Evolutionary conservation across 1,140 invertebrate species (phyloP).

Genomic region (Macrocentrus cingulum): DNA sequence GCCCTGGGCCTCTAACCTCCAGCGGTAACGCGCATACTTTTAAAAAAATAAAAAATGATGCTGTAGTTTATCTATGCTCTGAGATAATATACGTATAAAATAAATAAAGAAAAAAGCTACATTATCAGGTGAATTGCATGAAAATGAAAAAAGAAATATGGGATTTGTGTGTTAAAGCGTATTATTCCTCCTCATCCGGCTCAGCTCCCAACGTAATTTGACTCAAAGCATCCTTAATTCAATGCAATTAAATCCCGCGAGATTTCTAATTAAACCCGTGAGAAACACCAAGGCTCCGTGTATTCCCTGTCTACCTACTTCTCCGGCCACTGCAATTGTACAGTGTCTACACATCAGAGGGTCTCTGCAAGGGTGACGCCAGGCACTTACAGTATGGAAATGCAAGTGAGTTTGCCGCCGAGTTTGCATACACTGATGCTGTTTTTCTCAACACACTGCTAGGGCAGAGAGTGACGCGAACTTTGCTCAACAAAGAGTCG

Average conservation of each 20-base stretch:
- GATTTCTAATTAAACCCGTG: conserved; percentile 49
- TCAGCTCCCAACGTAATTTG: conserved; percentile 13
- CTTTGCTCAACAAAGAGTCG: not conserved
- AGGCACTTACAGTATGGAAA: not conserved
- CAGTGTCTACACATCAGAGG: not conserved
- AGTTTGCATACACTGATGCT: not conserved
- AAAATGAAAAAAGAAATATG: too few relatives aligned
- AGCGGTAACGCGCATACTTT: too few relatives aligned
- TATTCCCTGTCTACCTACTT: conserved; percentile 29
- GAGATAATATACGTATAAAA: too few relatives aligned
- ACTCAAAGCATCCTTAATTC: conserved; percentile 27
- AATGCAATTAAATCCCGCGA: conserved; percentile 38
- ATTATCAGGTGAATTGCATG: too few relatives aligned
- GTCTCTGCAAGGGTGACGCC: not conserved
- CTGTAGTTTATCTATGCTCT: too few relatives aligned
- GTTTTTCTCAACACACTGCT: not conserved
- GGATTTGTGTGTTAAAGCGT: too few relatives aligned
- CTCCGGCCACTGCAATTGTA: conserved; percentile 14
- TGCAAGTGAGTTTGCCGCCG: not conserved
- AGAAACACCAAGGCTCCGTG: conserved; percentile 30
- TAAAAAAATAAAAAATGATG: too few relatives aligned
- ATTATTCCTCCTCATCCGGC: too few relatives aligned
- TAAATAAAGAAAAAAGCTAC: too few relatives aligned
- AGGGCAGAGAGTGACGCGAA: not conserved
- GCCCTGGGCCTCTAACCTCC: too few relatives aligned